Base-by-base conservation (phyloP, 1,140 invertebrate genomes). In the Bombus balteatus region DNA sequence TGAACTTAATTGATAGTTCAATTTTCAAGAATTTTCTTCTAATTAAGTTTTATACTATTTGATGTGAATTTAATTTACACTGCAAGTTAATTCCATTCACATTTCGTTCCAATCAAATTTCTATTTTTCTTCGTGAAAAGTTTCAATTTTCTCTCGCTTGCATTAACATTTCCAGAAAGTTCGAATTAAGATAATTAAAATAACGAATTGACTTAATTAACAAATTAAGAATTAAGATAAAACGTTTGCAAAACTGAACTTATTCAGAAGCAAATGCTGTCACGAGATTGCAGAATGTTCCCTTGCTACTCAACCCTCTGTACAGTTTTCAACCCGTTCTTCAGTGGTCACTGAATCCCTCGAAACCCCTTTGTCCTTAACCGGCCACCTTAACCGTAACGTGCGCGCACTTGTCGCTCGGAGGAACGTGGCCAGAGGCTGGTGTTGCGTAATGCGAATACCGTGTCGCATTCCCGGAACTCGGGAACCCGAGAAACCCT, bases 371-470 rank as follows among this genome's bases (percentile, higher is more conserved):
- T 81, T 87, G 86, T 76, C 70, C 37, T 81, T 78, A 87, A 87
- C 80, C 74, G 88, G 82, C 73, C 68, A 92, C 87, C 81, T 88
- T 88, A 84, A 88, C 89, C 81, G 83, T 87, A 85, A 83, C 81
- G 78, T 87, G 57, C 83, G 86, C 84, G 62, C 80, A 73, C 83
- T 88, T 84, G 81, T 70, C 78, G 87, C 80, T 78, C 72, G 75
- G 75, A 74, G 66, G 88, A 87, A 62, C 89, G 77, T 81, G 73
- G 57, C 59, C 80, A 62, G 73, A 59, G 81, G 73, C 75, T 47
- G 81, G 82, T 39, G 78, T 90, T 88, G 87, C 87, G 88, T 93
- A 93, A 94, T 93, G 92, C 89, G 92, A 93, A 92, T 92, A 90
- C 92, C 92, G 88, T 92, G 89, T 92, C 85, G 87, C 82, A 85